Conservation (phyloP, 2,888 invertebrate species). For the Rotaria socialis region DNA sequence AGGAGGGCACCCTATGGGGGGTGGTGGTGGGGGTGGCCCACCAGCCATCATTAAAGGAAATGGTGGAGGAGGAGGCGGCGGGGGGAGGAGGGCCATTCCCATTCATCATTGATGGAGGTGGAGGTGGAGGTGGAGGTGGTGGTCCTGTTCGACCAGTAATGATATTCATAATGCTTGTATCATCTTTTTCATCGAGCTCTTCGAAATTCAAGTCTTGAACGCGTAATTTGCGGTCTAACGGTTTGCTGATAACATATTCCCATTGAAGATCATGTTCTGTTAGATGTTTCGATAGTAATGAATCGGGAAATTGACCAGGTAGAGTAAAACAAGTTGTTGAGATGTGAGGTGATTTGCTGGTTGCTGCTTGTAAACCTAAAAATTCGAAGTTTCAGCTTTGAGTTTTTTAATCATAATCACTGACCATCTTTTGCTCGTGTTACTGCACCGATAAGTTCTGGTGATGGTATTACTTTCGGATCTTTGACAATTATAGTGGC, state of each 20-base stretch:
- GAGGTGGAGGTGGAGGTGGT: slow-evolving; percentile 66
- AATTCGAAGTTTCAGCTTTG: slow-evolving; percentile 57
- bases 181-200: slow-evolving; percentile 81
- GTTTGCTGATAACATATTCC: slow-evolving; percentile 70
- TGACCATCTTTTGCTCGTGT: slow-evolving; percentile 33
- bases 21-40: slow-evolving; percentile 54
- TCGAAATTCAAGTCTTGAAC: slow-evolving; percentile 91
- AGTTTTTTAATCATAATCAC: neutral
- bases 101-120: slow-evolving; percentile 49
- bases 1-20: slow-evolving; percentile 49
- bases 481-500: neutral
- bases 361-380: slow-evolving; percentile 78
- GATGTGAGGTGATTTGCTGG: slow-evolving; percentile 64
- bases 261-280: slow-evolving; percentile 89
- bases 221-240: slow-evolving; percentile 65
- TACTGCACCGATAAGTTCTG: slow-evolving; percentile 35
- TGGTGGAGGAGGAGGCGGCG: slow-evolving; percentile 52
- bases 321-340: slow-evolving; percentile 38
- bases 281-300: slow-evolving; percentile 56
- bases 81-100: slow-evolving; percentile 48
- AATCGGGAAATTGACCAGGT: slow-evolving; percentile 46
- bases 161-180: slow-evolving; percentile 62
- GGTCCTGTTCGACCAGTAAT: slow-evolving; percentile 76
- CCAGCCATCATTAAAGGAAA: slow-evolving; percentile 61
- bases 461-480: neutral